These are phyloP conservation scores for Archips xylosteana DNA, from an alignment of 2,888 invertebrate species.

Conservation along the genomic window DNA sequence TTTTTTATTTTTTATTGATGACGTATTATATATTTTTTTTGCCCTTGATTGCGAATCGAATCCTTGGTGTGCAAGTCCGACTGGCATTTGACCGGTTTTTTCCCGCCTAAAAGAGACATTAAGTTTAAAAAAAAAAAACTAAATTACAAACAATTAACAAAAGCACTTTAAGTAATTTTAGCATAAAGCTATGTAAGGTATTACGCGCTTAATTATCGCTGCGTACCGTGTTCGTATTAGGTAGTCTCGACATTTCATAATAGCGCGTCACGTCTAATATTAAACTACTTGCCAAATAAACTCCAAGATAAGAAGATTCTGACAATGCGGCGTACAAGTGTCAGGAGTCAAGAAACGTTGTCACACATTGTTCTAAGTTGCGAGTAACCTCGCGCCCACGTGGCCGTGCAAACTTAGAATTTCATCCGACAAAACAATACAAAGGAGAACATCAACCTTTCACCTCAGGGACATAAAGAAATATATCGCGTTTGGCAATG, in stretches of 20 bases:
- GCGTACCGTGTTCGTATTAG: neutral
- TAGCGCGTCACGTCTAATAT: slow-evolving; percentile 16
- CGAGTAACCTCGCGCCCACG: slow-evolving; percentile 47
- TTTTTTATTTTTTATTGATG: too few species aligned
- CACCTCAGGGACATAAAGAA: slow-evolving; percentile 7
- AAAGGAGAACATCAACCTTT: slow-evolving; percentile 5
- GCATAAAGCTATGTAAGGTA: too few species aligned
- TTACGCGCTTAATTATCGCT: neutral
- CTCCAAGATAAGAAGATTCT: slow-evolving; percentile 55
- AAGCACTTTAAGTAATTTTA: too few species aligned
- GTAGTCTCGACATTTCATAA: slow-evolving; percentile 12
- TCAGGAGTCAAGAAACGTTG: slow-evolving; percentile 52
- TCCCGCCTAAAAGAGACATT: too few species aligned
- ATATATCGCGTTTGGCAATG: slow-evolving; percentile 10
- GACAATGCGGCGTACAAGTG: slow-evolving; percentile 53
- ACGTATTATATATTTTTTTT: too few species aligned
- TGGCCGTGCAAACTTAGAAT: slow-evolving; percentile 45
- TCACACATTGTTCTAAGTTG: slow-evolving; percentile 54
- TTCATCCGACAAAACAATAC: slow-evolving; percentile 24
- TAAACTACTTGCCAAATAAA: slow-evolving; percentile 43
- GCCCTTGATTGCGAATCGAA: too few species aligned
- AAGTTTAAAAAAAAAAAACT: too few species aligned
- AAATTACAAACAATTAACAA: too few species aligned
- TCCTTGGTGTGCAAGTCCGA: too few species aligned
- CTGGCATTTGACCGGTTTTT: too few species aligned